phyloP scores from a whole-genome alignment of 2,797 vertebrate species.

The Lates japonicus region DNA sequence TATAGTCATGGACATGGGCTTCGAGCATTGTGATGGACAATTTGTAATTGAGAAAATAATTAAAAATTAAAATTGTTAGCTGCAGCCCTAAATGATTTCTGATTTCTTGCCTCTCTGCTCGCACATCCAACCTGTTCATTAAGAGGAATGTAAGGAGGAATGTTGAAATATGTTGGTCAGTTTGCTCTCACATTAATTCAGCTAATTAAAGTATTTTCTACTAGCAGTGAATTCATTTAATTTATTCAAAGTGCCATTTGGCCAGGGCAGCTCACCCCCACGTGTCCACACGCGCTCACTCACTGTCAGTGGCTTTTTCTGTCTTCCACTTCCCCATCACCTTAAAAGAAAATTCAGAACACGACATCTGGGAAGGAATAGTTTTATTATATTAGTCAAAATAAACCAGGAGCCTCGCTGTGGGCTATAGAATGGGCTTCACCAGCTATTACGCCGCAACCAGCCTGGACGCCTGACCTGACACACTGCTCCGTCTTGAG shows the following conservation, averaged over 20 bases:
- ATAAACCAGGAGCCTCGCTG: conserved; percentile 9
- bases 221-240: conserved; percentile 5
- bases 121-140: not conserved
- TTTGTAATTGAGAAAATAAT: not conserved
- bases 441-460: conserved; percentile 4
- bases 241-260: conserved; percentile 28
- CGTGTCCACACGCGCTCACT: conserved; percentile 13
- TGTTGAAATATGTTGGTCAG: not conserved
- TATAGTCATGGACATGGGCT: not conserved
- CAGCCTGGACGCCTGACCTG: conserved; percentile 17
- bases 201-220: conserved; percentile 4
- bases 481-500: not conserved
- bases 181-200: conserved; percentile 12
- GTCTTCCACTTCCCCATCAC: not conserved
- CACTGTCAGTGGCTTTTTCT: conserved; percentile 13
- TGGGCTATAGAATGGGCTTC: not conserved
- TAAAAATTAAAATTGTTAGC: not conserved
- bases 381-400: conserved; percentile 21
- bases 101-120: not conserved
- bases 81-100: not conserved
- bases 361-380: conserved; percentile 2
- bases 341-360: conserved; percentile 1
- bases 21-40: not conserved
- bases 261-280: conserved; percentile 10
- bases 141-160: not conserved